These are phyloP conservation scores for Epinephelus awoara DNA, from an alignment of 2,797 vertebrate species.

Conservation along the genomic window DNA sequence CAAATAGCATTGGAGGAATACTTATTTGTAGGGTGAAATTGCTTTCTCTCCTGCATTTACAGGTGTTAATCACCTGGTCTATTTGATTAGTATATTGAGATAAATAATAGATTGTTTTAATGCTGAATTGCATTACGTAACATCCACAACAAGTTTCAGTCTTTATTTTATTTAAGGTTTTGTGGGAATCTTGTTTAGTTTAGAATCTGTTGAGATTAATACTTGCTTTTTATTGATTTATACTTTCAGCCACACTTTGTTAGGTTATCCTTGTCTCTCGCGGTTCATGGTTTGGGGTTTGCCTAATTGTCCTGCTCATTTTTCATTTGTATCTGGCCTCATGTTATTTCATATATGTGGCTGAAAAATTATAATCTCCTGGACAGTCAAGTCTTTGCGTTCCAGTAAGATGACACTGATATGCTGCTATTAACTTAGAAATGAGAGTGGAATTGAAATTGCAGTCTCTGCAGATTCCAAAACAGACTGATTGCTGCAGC, in stretches of 20 bases:
- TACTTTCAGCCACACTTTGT: slow-evolving; percentile 39
- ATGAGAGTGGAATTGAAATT: slow-evolving; percentile 55
- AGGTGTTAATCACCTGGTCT: too few species aligned
- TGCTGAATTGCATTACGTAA: slow-evolving; percentile 30
- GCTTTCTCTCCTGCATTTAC: too few species aligned
- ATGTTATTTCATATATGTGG: slow-evolving; percentile 48
- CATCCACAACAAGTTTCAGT: slow-evolving; percentile 3
- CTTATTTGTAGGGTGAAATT: too few species aligned
- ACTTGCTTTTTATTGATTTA: slow-evolving; percentile 35
- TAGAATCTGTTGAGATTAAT: slow-evolving; percentile 32
- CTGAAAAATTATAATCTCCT: slow-evolving; percentile 48
- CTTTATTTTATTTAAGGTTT: slow-evolving; percentile 27
- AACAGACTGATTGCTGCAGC: slow-evolving; percentile 56
- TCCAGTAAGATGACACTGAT: slow-evolving; percentile 65
- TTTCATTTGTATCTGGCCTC: slow-evolving; percentile 58
- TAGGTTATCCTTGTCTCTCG: slow-evolving; percentile 34
- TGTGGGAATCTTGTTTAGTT: slow-evolving; percentile 31
- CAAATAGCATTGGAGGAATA: too few species aligned
- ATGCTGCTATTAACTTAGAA: slow-evolving; percentile 65
- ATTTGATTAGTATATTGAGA: not conserved
- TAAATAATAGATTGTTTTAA: slow-evolving; percentile 31
- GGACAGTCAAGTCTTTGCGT: slow-evolving; percentile 29
- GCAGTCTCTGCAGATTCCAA: slow-evolving; percentile 44
- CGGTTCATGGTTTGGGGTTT: slow-evolving; percentile 54
- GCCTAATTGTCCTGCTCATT: slow-evolving; percentile 54